Evolutionary conservation across 2,797 vertebrate species (phyloP), one percentile per base, ranked within the genome.

Genomic region (Masticophis lateralis): DNA sequence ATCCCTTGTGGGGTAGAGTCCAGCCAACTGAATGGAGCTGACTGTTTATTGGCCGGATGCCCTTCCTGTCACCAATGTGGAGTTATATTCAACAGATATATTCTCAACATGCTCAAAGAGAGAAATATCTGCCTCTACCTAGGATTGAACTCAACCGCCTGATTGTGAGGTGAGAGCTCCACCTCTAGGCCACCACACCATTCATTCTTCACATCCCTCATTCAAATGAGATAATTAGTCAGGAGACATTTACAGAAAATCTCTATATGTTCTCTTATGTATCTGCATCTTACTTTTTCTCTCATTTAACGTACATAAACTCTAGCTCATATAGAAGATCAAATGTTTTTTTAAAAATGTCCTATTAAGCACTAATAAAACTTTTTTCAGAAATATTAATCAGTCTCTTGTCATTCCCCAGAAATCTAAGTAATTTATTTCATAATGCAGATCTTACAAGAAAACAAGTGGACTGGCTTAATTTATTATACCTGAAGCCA

Each of bases 361-460:
- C 95, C 90, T 97, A 95, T 94, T 91, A 94, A 95, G 95, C 92
- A 95, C 93, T 91, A 94, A 94, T 92, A 94, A 96, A 96, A 93
- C 95, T 95, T 96, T 96, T 97, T 95, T 96, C 94, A 95, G 92
- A 96, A 95, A 95, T 96, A 97, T 96, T 97, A 94, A 94, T 97
- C 96, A 94, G 93, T 91, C 94, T 95, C 95, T 96, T 96, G 95
- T 96, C 94, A 96, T 95, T 94, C 94, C 63, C 86, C 86, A 95
- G 93, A 96, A 96, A 93, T 92, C 94, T 95, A 96, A 97, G 92
- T 96, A 95, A 96, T 96, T 96, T 95, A 96, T 97, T 96, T 97
- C 96, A 97, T 97, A 97, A 96, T 92, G 91, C 61, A 95, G 94
- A 63, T 92, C 90, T 96, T 96, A 43, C 20, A 79, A 79, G 74